Evolutionary conservation across 2,797 vertebrate species (phyloP).

Genomic region (Meriones psammophilus): DNA sequence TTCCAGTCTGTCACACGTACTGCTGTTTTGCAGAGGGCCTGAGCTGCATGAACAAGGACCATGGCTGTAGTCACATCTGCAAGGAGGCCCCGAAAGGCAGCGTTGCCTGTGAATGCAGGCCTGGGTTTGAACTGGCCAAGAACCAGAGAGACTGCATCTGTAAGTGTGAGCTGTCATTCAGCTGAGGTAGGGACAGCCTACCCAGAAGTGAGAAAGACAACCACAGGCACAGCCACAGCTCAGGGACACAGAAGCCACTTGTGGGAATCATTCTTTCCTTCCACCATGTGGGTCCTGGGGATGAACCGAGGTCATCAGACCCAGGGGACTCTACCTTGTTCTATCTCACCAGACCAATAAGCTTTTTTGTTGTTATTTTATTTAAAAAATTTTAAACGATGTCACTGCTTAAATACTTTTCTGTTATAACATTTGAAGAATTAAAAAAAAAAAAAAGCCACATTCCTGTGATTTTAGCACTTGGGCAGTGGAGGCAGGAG

Average conservation of each 20-base stretch:
- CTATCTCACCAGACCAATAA: not conserved
- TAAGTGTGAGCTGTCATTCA: constrained; percentile 88
- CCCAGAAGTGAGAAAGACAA: not conserved
- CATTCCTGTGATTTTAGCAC: not conserved
- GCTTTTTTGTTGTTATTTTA: not conserved
- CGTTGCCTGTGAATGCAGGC: constrained; percentile 96
- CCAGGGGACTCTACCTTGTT: not conserved
- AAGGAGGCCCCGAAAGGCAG: constrained; percentile 96
- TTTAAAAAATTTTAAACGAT: not conserved
- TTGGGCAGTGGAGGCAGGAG: not conserved
- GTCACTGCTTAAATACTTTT: not conserved
- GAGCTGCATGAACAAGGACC: constrained; percentile 99
- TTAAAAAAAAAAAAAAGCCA: not conserved
- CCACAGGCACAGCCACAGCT: not conserved
- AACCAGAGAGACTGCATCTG: constrained; percentile 97
- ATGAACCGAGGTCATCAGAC: not conserved
- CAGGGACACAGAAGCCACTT: not conserved
- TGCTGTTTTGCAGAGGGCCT: constrained; percentile 94
- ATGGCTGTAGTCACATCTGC: constrained; percentile 98
- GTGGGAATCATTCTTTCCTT: not conserved
- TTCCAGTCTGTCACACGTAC: not conserved
- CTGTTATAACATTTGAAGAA: constrained; percentile 1
- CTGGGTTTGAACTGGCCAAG: constrained; percentile 97
- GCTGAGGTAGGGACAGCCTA: not conserved
- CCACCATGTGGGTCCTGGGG: not conserved